Evolutionary conservation across 2,888 invertebrate genomes (phyloP), one percentile per base, ranked within the genome.

Genomic region (Stegana nigrithorax): DNA sequence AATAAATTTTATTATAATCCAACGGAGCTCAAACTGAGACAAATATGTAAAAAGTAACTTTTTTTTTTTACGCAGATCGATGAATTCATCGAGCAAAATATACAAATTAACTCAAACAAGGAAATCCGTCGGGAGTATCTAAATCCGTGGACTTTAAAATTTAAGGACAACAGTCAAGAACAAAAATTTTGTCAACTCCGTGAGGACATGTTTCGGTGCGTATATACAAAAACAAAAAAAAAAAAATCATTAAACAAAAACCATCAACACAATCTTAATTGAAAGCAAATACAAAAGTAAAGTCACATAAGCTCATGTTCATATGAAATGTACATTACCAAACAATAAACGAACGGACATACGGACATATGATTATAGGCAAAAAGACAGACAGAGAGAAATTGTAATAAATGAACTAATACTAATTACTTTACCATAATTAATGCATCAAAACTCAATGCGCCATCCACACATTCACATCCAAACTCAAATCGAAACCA

Each of bases 101-200:
- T 95, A 64, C 95, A 95, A 87, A 94, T 95, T 63, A 94, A 93
- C 81, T 94, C 94, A 70, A 96, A 96, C 86, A 93, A 94, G 73
- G 89, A 93, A 66, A 96, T 96, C 91, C 89, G 95, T 23, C 89
- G 89, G 55, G 92, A 95, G 65, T 95, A 97, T 85, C 93, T 98
- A 80, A 91, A 92, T 78, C 87, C 91, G 4, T 93, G 96, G 91
- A 93, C 95, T 5, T 88, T 98, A 66, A 91, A 93, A 67, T 98
- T 98, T 87, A 92, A 93, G 61, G 92, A 94, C 67, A 87, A 88
- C 36, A 89, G 90, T 17, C 90, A 96, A 78, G 98, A 98, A 85
- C 87, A 88, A 29, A 92, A 93, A 89, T 97, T 96, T 85, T 92
- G 92, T 67, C 91, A 92, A 81, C 88, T 95, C 61, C 91, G 94